These are phyloP conservation scores for Protaetia brevitarsis DNA, from an alignment of 1,140 invertebrate genomes.

Conservation along the genomic window DNA sequence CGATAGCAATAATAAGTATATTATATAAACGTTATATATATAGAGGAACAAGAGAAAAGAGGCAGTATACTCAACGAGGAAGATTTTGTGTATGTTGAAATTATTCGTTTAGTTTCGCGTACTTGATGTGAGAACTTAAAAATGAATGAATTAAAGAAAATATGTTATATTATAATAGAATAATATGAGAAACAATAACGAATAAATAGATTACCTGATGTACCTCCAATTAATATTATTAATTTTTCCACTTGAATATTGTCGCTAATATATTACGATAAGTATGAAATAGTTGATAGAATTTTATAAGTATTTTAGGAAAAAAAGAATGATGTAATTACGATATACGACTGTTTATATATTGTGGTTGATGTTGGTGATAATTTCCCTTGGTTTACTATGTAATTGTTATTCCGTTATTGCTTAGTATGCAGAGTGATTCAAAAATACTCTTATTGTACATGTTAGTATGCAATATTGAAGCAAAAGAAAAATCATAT, in stretches of 20 bases:
- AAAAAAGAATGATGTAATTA: neutral
- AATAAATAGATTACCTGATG: conserved; percentile 14
- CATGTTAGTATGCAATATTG: no score
- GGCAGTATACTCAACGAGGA: neutral
- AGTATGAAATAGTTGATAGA: conserved; percentile 9
- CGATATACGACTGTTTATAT: conserved; percentile 7
- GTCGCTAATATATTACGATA: conserved; percentile 3
- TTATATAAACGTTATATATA: neutral
- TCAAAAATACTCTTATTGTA: no score
- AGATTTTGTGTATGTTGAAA: no score
- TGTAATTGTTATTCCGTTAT: neutral
- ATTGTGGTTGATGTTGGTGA: conserved; percentile 15
- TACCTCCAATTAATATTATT: conserved; percentile 13
- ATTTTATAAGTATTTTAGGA: conserved; percentile 9
- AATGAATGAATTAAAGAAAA: no score
- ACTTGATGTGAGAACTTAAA: no score
- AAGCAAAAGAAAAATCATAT: no score
- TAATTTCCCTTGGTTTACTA: no score
- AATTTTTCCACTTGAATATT: conserved; percentile 18
- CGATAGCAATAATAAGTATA: conserved; percentile 18
- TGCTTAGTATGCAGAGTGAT: neutral
- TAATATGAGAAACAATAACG: neutral
- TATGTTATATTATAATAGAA: neutral
- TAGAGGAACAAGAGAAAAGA: neutral
- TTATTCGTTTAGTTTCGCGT: no score